A percentile compares a stretch with the other conserved stretches of the same genome.
phyloP scores from a whole-genome alignment of 2,113 vertebrate species.

The Cyanoliseus patagonus region DNA sequence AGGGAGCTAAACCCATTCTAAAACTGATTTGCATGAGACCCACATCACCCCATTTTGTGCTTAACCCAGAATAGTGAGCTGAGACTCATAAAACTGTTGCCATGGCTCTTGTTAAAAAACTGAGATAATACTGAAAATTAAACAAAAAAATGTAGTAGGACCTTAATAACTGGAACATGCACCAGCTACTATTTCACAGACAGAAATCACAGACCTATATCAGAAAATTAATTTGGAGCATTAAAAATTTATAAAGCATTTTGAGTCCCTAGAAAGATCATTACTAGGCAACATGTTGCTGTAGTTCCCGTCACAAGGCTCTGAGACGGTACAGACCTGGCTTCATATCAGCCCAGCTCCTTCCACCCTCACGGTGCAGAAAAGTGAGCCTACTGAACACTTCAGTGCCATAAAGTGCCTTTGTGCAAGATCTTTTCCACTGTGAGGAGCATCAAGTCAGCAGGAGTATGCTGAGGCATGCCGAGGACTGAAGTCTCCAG shows the following conservation, averaged over 20 bases:
- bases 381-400: neutral
- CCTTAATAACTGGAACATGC: neutral
- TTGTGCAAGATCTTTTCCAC: neutral
- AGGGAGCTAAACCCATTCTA: neutral
- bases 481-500: neutral
- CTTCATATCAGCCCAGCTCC: neutral
- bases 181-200: neutral
- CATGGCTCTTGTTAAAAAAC: neutral
- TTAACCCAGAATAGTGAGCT: neutral
- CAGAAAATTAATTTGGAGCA: constrained; percentile 14
- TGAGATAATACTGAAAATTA: neutral
- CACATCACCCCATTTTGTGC: neutral
- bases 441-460: neutral
- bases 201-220: neutral
- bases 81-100: neutral
- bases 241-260: constrained; percentile 52
- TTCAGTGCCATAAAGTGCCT: neutral
- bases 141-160: neutral
- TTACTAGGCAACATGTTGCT: constrained; percentile 38
- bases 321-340: rapidly evolving
- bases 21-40: neutral
- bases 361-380: rapidly evolving
- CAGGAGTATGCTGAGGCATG: neutral
- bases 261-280: constrained; percentile 25
- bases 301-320: neutral